Conservation (phyloP, 35 echinoderm and acorn worm genomes). For the Eucidaris tribuloides region DNA sequence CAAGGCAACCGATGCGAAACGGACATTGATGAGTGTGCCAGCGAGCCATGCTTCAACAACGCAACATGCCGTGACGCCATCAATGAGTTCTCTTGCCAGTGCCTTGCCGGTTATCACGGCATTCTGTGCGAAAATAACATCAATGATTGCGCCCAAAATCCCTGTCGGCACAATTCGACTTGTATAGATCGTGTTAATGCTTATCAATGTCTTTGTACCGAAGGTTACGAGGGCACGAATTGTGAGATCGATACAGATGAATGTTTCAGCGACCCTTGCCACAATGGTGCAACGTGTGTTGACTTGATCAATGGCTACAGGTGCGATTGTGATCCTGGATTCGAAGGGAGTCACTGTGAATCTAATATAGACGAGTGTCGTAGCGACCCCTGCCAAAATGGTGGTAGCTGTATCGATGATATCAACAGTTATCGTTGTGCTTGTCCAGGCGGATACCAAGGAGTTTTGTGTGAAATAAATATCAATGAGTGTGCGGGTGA, state of each 20-base stretch:
- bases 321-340: conserved; percentile 47
- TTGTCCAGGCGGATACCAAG: conserved; percentile 65
- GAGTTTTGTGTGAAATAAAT: conserved; percentile 36
- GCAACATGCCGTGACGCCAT: conserved; percentile 2
- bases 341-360: neutral
- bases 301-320: conserved; percentile 51
- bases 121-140: conserved; percentile 14
- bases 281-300: conserved; percentile 39
- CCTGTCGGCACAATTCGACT: conserved; percentile 11
- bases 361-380: conserved; percentile 63
- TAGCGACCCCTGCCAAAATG: conserved; percentile 68
- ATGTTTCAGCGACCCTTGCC: conserved; percentile 50
- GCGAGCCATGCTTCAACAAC: conserved; percentile 13
- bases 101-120: conserved; percentile 19
- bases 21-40: conserved; percentile 14
- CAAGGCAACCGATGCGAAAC: neutral
- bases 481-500: conserved; percentile 62
- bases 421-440: conserved; percentile 47
- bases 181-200: neutral
- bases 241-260: conserved; percentile 48
- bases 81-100: conserved; percentile 1
- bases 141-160: conserved; percentile 21
- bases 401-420: conserved; percentile 53
- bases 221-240: conserved; percentile 4
- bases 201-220: conserved; percentile 6